These are phyloP conservation scores for Drosophila lini DNA, from an alignment of 1,140 invertebrate species.

Conservation along the genomic window DNA sequence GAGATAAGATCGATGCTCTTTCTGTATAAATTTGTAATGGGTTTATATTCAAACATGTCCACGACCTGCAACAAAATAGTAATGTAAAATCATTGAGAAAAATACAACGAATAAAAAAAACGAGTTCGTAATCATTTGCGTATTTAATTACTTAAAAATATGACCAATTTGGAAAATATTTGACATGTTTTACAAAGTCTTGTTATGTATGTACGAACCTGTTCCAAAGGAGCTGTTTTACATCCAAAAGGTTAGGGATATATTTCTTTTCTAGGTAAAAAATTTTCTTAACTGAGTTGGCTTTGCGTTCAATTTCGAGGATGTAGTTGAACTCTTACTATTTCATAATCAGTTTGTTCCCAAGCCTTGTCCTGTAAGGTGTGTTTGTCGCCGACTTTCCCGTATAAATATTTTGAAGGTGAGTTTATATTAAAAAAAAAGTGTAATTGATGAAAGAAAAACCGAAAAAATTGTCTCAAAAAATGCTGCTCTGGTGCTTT, in stretches of 20 bases:
- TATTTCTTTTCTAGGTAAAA: too few relatives aligned
- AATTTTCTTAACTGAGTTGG: not conserved
- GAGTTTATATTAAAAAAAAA: not conserved
- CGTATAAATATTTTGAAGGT: not conserved
- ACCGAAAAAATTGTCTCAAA: not conserved
- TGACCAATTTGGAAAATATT: too few relatives aligned
- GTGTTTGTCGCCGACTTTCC: not conserved
- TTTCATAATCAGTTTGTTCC: not conserved
- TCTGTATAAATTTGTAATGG: not conserved
- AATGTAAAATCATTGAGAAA: constrained; percentile 1
- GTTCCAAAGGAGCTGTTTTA: too few relatives aligned
- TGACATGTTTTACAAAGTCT: too few relatives aligned
- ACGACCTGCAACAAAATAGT: constrained; percentile 2
- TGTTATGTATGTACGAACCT: too few relatives aligned
- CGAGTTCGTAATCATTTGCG: not conserved
- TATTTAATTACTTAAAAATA: not conserved
- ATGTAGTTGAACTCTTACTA: not conserved
- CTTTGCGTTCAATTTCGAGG: not conserved
- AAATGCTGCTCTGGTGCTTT: not conserved
- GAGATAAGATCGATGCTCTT: not conserved
- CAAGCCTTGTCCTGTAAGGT: constrained; percentile 1
- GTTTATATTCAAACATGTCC: not conserved
- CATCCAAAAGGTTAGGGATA: too few relatives aligned
- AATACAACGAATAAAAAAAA: not conserved
- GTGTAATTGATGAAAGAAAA: not conserved